Conservation (phyloP, 1,140 invertebrate genomes). For the Anoplophora glabripennis region DNA sequence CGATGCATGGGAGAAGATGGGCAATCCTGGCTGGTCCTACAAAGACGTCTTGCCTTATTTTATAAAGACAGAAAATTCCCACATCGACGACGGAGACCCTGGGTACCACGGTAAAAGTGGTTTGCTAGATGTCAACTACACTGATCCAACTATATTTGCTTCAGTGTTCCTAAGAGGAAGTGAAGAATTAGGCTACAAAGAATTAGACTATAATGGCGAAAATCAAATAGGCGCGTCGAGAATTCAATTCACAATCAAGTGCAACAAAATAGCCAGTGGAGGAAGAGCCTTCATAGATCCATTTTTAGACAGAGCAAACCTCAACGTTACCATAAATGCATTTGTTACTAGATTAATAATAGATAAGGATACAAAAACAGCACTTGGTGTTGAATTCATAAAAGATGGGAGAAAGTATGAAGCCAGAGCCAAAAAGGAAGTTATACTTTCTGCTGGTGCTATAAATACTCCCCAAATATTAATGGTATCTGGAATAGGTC, state of each 20-base stretch:
- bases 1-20: slow-evolving; percentile 64
- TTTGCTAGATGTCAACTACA: slow-evolving; percentile 47
- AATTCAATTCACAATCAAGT: slow-evolving; percentile 62
- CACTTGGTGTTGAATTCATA: slow-evolving; percentile 32
- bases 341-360: slow-evolving; percentile 50
- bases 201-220: slow-evolving; percentile 66
- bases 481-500: slow-evolving; percentile 73
- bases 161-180: slow-evolving; percentile 61
- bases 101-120: slow-evolving; percentile 55
- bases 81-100: slow-evolving; percentile 55
- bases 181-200: slow-evolving; percentile 52
- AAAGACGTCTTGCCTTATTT: slow-evolving; percentile 78
- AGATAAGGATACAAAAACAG: slow-evolving; percentile 14
- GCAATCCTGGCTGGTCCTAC: slow-evolving; percentile 80
- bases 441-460: slow-evolving; percentile 62
- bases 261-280: slow-evolving; percentile 55
- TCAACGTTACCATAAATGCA: slow-evolving; percentile 9
- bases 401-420: slow-evolving; percentile 42
- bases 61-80: slow-evolving; percentile 71
- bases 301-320: slow-evolving; percentile 9
- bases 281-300: slow-evolving; percentile 53
- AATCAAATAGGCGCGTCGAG: slow-evolving; percentile 61
- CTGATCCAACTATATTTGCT: slow-evolving; percentile 49
- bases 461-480: slow-evolving; percentile 62
- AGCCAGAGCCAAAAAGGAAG: slow-evolving; percentile 57